Conservation (phyloP, 1,140 invertebrate species). For the Colletes latitarsis region DNA sequence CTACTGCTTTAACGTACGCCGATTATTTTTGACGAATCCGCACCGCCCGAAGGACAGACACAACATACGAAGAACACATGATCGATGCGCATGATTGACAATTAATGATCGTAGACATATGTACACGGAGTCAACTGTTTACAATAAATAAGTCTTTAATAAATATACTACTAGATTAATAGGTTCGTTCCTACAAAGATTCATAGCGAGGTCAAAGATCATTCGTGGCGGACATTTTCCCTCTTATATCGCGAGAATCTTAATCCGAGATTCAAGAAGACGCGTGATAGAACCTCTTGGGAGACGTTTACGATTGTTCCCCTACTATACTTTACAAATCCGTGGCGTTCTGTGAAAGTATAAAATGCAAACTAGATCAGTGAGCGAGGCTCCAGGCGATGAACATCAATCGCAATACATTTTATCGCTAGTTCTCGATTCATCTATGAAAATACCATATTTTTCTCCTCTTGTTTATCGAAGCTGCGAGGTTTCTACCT, state of each 20-base stretch:
- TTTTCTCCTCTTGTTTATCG: neutral
- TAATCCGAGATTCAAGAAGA: slow-evolving; percentile 49
- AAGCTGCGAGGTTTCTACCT: slow-evolving; percentile 25
- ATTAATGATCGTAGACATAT: slow-evolving; percentile 63
- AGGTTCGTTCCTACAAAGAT: slow-evolving; percentile 58
- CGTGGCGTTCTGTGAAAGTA: neutral
- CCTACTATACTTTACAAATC: neutral
- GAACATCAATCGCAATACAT: neutral
- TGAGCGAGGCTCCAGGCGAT: neutral
- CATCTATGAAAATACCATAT: slow-evolving; percentile 4
- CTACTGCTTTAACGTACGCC: neutral
- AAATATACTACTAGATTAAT: slow-evolving; percentile 72
- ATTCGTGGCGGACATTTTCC: slow-evolving; percentile 27
- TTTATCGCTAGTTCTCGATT: neutral
- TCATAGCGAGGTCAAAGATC: slow-evolving; percentile 54
- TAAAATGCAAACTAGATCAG: neutral
- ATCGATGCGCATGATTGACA: slow-evolving; percentile 63
- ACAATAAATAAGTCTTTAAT: slow-evolving; percentile 76
- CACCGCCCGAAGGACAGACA: slow-evolving; percentile 44
- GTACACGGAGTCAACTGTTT: slow-evolving; percentile 67
- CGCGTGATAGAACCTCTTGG: slow-evolving; percentile 3
- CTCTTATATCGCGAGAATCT: slow-evolving; percentile 25
- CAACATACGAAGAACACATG: slow-evolving; percentile 58
- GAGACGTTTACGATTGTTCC: neutral
- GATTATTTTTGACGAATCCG: slow-evolving; percentile 57